A percentile compares a stretch with the other conserved stretches of the same genome.
Evolutionary conservation across 2,113 vertebrate genomes (phyloP).

Genomic region (Ictalurus punctatus): DNA sequence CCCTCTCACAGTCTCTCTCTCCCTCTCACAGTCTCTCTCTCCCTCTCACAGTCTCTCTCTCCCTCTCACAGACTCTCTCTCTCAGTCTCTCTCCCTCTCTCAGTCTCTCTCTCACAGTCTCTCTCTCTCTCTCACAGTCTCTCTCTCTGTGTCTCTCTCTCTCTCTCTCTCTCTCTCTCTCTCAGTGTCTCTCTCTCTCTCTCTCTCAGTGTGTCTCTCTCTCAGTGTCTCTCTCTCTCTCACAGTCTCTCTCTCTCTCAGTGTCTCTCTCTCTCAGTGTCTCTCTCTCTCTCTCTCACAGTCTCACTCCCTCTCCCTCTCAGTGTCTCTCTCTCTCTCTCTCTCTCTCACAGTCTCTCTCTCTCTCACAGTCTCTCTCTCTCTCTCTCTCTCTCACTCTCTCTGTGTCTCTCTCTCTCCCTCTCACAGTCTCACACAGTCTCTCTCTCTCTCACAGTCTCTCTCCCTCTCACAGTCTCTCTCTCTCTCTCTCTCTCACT

Average conservation of each 20-base stretch:
- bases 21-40: neutral
- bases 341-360: neutral
- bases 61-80: too few species aligned
- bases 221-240: too few species aligned
- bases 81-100: too few species aligned
- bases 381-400: neutral
- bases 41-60: neutral
- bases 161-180: neutral
- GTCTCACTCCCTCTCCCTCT: neutral
- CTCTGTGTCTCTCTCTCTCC: fast-evolving
- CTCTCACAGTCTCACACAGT: neutral
- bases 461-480: too few species aligned
- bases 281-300: too few species aligned
- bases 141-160: neutral
- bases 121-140: neutral
- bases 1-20: neutral
- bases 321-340: neutral
- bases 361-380: fast-evolving
- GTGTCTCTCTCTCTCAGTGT: too few species aligned
- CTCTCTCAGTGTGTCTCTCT: neutral
- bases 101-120: neutral
- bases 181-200: fast-evolving
- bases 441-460: too few species aligned
- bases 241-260: too few species aligned
- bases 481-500: too few species aligned